Evolutionary conservation across 2,797 vertebrate genomes (phyloP).

Genomic region (Anguilla marmorata): DNA sequence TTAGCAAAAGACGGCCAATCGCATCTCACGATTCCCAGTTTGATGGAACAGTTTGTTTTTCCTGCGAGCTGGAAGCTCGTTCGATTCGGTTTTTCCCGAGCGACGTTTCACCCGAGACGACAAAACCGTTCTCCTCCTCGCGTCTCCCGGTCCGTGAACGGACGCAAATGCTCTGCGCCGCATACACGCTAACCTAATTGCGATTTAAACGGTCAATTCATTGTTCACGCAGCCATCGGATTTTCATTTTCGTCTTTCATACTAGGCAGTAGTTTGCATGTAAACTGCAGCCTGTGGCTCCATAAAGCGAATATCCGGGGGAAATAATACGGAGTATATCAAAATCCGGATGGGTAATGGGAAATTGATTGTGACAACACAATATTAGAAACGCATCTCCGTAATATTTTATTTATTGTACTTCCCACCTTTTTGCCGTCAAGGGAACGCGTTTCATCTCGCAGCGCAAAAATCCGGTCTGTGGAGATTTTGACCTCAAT

Average conservation of each 20-base stretch:
- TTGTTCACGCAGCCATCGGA: constrained; percentile 83
- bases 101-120: constrained; percentile 84
- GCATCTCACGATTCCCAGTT: constrained; percentile 76
- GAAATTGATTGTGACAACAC: constrained; percentile 97
- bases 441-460: constrained; percentile 92
- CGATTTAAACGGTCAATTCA: constrained; percentile 94
- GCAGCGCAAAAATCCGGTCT: constrained; percentile 85
- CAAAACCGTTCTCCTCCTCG: constrained; percentile 83
- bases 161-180: constrained; percentile 78
- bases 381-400: constrained; percentile 94
- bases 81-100: constrained; percentile 85
- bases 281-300: constrained; percentile 87
- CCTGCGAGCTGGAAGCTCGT: constrained; percentile 81
- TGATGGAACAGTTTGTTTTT: constrained; percentile 84
- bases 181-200: constrained; percentile 94
- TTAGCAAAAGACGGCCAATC: constrained; percentile 80
- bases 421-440: constrained; percentile 89
- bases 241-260: constrained; percentile 84
- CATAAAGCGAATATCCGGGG: constrained; percentile 91
- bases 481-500: constrained; percentile 93
- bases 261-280: constrained; percentile 87
- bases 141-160: constrained; percentile 74
- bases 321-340: constrained; percentile 92
- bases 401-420: constrained; percentile 97
- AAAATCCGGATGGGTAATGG: constrained; percentile 93